A percentile compares a stretch with the other conserved stretches of the same genome.
Evolutionary conservation across 1,140 invertebrate species (phyloP).

Genomic region (Riptortus pedestris): DNA sequence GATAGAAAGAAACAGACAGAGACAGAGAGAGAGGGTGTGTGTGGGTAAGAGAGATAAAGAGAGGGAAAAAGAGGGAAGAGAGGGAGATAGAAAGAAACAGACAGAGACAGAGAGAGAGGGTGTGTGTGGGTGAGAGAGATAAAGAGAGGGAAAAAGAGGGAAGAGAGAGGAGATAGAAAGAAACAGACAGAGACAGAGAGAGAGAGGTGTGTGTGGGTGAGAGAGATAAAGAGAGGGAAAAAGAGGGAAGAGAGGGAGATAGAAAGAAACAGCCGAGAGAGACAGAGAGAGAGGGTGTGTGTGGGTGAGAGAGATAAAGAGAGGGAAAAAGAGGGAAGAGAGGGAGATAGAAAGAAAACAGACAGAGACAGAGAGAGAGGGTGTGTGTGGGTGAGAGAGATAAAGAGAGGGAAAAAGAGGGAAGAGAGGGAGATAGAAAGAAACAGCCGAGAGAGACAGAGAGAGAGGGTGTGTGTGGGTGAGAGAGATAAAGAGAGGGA

Average conservation of each 20-base stretch:
- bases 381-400: not conserved
- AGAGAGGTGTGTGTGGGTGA: not conserved
- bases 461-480: no score
- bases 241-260: not conserved
- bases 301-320: not conserved
- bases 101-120: no score
- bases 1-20: not conserved
- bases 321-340: not conserved
- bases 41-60: not conserved
- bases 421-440: not conserved
- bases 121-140: no score
- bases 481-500: no score
- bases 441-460: no score
- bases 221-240: not conserved
- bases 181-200: not conserved
- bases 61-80: no score
- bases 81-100: no score
- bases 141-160: not conserved
- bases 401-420: not conserved
- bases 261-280: not conserved
- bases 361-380: not conserved
- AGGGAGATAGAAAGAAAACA: not conserved
- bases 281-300: not conserved
- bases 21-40: not conserved
- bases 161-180: not conserved